Percentiles rank a stretch among this genome's conserved stretches.
Evolutionary conservation across 1,140 invertebrate genomes (phyloP).

Genomic region (Cepaea nemoralis): DNA sequence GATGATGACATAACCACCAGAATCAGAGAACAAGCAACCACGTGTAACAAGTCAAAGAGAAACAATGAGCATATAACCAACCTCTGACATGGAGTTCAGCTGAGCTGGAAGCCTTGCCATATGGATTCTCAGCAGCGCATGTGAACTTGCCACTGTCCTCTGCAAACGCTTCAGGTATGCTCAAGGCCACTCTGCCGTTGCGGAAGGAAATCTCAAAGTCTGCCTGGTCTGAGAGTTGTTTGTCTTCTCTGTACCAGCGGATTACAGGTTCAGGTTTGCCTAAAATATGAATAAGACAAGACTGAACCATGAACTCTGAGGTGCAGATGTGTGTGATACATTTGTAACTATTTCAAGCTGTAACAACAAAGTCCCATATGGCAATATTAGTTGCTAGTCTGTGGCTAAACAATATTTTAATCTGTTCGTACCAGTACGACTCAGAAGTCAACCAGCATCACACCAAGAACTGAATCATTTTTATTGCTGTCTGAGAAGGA

Average conservation of each 20-base stretch:
- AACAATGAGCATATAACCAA: slow-evolving; percentile 41
- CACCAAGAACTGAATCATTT: too few relatives aligned
- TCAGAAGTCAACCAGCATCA: too few relatives aligned
- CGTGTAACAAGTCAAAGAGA: neutral
- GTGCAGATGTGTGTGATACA: too few relatives aligned
- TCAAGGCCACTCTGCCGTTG: slow-evolving; percentile 71
- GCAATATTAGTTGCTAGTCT: too few relatives aligned
- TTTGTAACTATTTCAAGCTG: too few relatives aligned
- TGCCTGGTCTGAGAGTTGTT: slow-evolving; percentile 71
- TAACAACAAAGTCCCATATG: too few relatives aligned
- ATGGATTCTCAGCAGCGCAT: slow-evolving; percentile 88
- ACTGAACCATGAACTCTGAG: too few relatives aligned
- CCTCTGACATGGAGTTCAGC: slow-evolving; percentile 75
- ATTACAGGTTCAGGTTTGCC: slow-evolving; percentile 96
- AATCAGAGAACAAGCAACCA: neutral
- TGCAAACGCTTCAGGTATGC: slow-evolving; percentile 77
- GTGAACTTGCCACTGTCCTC: slow-evolving; percentile 95
- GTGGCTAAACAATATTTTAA: too few relatives aligned
- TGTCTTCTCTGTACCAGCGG: slow-evolving; percentile 97
- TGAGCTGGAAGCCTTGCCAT: slow-evolving; percentile 81
- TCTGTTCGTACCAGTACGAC: too few relatives aligned
- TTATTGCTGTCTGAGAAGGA: too few relatives aligned
- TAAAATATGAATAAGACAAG: too few relatives aligned
- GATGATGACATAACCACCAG: too few relatives aligned
- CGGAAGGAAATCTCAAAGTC: slow-evolving; percentile 69